Evolutionary conservation across 2,113 vertebrate genomes (phyloP).

Genomic region (Lipotes vexillifer): DNA sequence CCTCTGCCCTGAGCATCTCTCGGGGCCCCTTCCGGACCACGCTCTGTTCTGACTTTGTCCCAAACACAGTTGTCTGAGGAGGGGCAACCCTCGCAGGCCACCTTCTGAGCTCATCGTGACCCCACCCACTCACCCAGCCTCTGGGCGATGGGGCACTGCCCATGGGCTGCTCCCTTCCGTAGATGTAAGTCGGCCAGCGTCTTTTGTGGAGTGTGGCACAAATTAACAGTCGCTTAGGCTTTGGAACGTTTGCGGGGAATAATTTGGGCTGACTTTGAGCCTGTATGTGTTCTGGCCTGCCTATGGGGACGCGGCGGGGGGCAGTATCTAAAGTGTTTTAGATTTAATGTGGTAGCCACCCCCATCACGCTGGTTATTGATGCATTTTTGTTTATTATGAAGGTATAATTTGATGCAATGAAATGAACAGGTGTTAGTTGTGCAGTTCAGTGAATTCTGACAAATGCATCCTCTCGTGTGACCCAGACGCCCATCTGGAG

Average conservation of each 20-base stretch:
- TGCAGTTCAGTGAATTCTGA: not conserved
- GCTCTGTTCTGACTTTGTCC: not conserved
- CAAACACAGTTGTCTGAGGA: not conserved
- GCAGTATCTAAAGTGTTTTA: not conserved
- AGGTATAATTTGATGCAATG: rapidly evolving
- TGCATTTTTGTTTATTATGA: not conserved
- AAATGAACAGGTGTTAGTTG: too few species aligned
- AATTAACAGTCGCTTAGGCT: not conserved
- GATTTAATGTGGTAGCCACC: too few species aligned
- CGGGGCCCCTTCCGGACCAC: not conserved
- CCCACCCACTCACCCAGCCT: rapidly evolving
- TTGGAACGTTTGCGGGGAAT: not conserved
- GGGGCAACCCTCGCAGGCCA: not conserved
- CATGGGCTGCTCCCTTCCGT: not conserved
- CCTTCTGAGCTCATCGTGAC: not conserved
- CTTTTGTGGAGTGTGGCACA: not conserved
- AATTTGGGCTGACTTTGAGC: not conserved
- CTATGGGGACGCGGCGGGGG: rapidly evolving
- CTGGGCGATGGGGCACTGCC: not conserved
- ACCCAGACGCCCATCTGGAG: rapidly evolving
- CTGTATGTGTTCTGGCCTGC: not conserved
- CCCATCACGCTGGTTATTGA: too few species aligned
- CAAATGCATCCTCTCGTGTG: not conserved
- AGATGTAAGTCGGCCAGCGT: not conserved
- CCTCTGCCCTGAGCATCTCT: not conserved